Conservation (phyloP, 2,888 invertebrate genomes). For the Agrotis exclamationis region DNA sequence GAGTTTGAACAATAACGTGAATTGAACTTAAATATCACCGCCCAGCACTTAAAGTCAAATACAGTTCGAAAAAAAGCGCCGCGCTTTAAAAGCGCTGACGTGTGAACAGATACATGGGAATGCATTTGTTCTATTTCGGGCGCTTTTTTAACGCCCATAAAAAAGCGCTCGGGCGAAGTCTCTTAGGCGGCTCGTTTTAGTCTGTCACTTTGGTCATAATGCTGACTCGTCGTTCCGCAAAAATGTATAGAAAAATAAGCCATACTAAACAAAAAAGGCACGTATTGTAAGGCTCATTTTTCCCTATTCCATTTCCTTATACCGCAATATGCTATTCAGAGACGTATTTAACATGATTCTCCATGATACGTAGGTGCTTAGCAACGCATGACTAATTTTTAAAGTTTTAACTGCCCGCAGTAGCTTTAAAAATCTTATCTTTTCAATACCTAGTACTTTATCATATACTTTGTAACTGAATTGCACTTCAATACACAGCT, state of each 20-base stretch:
- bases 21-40: no score
- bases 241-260: background rate
- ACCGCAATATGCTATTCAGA: background rate
- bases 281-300: background rate
- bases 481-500: constrained; percentile 19
- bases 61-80: no score
- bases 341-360: no score
- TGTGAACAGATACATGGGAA: no score
- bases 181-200: background rate
- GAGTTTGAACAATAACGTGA: no score
- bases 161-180: no score
- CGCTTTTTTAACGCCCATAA: no score
- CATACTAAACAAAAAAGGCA: background rate
- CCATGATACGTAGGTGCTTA: background rate
- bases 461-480: constrained; percentile 45
- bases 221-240: background rate
- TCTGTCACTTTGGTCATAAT: background rate
- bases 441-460: background rate
- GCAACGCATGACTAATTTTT: background rate
- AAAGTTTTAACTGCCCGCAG: background rate
- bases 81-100: no score
- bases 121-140: no score
- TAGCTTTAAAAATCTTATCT: background rate
- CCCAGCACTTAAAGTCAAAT: no score
- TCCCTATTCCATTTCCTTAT: background rate